Evolutionary conservation across 2,888 invertebrate species (phyloP).

Genomic region (Corythucha ciliata): DNA sequence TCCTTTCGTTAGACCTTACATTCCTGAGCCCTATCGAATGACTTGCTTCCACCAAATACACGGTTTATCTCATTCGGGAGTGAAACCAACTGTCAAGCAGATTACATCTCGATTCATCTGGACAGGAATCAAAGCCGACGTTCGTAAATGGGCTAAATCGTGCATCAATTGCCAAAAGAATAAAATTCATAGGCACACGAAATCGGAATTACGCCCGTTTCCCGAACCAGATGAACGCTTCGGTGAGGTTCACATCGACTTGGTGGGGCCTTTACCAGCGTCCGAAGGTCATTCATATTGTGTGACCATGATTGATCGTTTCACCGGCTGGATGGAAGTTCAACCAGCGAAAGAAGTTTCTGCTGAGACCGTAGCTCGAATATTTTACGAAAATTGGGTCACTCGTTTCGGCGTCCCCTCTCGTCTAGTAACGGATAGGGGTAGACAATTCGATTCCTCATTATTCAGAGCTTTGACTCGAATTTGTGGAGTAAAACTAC

Average conservation of each 20-base stretch:
- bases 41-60: conserved; percentile 6
- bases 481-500: conserved; percentile 32
- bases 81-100: conserved; percentile 15
- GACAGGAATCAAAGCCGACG: conserved; percentile 14
- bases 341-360: conserved; percentile 39
- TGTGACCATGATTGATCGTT: conserved; percentile 39
- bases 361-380: conserved; percentile 39
- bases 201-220: conserved; percentile 30
- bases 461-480: conserved; percentile 19
- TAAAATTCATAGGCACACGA: conserved; percentile 37
- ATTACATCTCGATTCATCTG: conserved; percentile 12
- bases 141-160: conserved; percentile 34
- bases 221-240: conserved; percentile 37
- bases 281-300: conserved; percentile 37
- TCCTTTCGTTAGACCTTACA: conserved; percentile 1
- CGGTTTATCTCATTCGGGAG: background rate
- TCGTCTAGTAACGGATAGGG: conserved; percentile 39
- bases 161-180: conserved; percentile 38
- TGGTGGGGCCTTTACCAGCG: conserved; percentile 41
- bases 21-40: too few relatives aligned
- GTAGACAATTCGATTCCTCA: conserved; percentile 39
- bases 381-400: conserved; percentile 41
- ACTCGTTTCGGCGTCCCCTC: conserved; percentile 41
- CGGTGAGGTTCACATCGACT: conserved; percentile 42
- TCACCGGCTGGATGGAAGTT: conserved; percentile 41